phyloP scores from a whole-genome alignment of 2,113 vertebrate genomes.

The Pantherophis guttatus region DNA sequence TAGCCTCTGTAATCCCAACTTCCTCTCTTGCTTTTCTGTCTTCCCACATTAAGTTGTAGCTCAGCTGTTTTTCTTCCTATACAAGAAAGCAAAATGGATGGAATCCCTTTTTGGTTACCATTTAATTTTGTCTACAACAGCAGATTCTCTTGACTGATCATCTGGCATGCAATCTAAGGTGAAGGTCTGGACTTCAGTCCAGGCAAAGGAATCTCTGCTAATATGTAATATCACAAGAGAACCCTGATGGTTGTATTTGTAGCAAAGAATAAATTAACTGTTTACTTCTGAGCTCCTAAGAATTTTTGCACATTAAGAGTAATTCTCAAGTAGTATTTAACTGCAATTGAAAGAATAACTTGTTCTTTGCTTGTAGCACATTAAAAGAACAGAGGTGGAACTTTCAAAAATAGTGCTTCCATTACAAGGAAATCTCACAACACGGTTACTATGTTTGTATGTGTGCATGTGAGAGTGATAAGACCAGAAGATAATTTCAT shows the following conservation, averaged over 20 bases:
- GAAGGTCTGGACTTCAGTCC: not conserved
- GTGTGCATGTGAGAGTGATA: not conserved
- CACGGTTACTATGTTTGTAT: not conserved
- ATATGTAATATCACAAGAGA: not conserved
- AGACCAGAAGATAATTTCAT: not conserved
- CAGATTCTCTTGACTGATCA: not conserved
- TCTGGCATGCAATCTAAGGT: not conserved
- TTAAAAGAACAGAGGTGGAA: not conserved
- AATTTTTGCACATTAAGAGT: not conserved
- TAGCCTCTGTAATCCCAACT: not conserved
- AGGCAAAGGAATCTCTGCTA: not conserved
- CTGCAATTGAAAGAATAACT: not conserved
- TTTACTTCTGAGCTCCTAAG: not conserved
- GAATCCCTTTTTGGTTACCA: not conserved
- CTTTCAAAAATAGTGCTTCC: not conserved
- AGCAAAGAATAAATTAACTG: not conserved
- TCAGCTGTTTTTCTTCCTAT: not conserved
- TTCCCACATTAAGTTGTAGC: not conserved
- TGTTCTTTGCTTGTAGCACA: not conserved
- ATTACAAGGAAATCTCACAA: not conserved
- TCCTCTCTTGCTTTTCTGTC: not conserved
- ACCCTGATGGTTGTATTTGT: not conserved
- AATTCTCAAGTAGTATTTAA: not conserved
- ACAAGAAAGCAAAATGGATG: not conserved
- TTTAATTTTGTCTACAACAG: not conserved